Base-by-base conservation (phyloP, 2,888 invertebrate species). In the Congeria kusceri region DNA sequence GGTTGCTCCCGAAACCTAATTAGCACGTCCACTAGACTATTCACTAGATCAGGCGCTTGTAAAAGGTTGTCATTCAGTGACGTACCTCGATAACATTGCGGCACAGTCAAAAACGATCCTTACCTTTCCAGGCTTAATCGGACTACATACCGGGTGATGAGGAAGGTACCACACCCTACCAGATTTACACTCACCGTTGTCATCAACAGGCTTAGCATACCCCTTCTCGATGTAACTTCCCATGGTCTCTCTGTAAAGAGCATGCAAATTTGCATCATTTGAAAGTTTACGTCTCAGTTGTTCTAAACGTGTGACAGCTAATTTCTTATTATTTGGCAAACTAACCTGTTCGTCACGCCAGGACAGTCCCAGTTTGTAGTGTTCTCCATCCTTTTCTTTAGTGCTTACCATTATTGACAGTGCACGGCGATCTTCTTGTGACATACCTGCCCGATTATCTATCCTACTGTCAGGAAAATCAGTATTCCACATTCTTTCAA, bases 31-130 rank as follows among this genome's bases (percentile, higher is more conserved):
- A 81, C 25, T 18, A 85, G 44, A 57, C 39, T 76, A 49, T 76
- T 85, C 9, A 66, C 77, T 18, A 81, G 65, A 62, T 85, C 79
- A 13, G 85, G 83, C 4, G 80, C 85, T 32, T 63, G 79, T n/a
- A 85, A 28, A 23, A 85, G 53, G 18, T 68, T 56, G 23, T 68
- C 56, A 61, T 81, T 85, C 9, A 85, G 57, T 7, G 77, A 81
- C 3, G 68, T 62, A 2, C 73, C 76, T 25, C 69, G n/a, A 47
- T 58, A 68, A n/a, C 15, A 56, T 44, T 7, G 75, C 79, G n/a
- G 76, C 58, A 20, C 77, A 77, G 47, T 81, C 71, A 65, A 72
- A 77, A 71, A 77, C 72, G 4, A 77, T 53, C 18, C 61, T 20
- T 13, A 64, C 49, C 59, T 69, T 74, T 20, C 66, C 70, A n/a